These are phyloP conservation scores for Agrypnus murinus DNA, from an alignment of 2,888 invertebrate species.

Conservation along the genomic window DNA sequence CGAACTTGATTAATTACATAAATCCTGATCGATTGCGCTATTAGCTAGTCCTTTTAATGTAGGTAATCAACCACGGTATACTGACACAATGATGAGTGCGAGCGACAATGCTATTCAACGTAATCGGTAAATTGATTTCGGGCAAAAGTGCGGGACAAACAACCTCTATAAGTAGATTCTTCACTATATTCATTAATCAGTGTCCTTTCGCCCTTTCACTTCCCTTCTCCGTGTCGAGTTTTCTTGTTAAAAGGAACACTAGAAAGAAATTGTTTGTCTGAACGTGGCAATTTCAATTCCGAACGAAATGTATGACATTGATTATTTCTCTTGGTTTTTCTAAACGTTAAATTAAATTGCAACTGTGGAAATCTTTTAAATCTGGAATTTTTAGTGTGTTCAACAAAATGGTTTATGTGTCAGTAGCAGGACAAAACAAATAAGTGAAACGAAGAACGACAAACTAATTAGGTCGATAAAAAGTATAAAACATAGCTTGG, in stretches of 20 bases:
- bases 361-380: neutral
- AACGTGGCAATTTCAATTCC: conserved; percentile 14
- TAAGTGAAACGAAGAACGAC: neutral
- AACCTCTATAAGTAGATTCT: conserved; percentile 59
- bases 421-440: neutral
- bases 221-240: conserved; percentile 32
- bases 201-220: conserved; percentile 55
- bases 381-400: too few relatives aligned
- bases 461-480: conserved; percentile 34
- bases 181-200: conserved; percentile 64
- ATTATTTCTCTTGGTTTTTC: neutral
- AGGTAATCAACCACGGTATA: conserved; percentile 51
- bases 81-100: conserved; percentile 49
- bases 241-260: conserved; percentile 13
- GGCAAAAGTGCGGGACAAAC: conserved; percentile 56
- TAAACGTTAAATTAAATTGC: conserved; percentile 1
- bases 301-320: conserved; percentile 1
- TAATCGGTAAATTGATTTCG: conserved; percentile 62
- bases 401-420: neutral
- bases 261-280: conserved; percentile 27
- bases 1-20: conserved; percentile 54
- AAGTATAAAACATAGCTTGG: conserved; percentile 11
- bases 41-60: conserved; percentile 48
- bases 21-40: conserved; percentile 54
- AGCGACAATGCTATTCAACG: conserved; percentile 51